Percentiles rank a stretch among this genome's conserved stretches.
Evolutionary conservation across 2,797 vertebrate species (phyloP).

Genomic region (Xiphophorus birchmanni): DNA sequence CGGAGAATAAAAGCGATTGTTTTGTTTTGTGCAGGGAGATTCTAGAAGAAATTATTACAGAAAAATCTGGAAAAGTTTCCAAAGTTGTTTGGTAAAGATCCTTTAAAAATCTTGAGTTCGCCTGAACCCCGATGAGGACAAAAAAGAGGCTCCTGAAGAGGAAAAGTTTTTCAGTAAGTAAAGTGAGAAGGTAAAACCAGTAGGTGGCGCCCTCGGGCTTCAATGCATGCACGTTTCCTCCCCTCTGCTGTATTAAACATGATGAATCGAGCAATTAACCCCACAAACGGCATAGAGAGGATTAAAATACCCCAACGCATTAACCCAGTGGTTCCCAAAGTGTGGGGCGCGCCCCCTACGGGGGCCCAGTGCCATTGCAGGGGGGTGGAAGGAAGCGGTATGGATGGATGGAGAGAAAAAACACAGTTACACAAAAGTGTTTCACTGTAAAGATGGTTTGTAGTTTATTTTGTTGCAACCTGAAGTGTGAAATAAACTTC

Average conservation of each 20-base stretch:
- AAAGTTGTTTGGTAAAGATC: not conserved
- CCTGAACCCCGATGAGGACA: slow-evolving; percentile 1
- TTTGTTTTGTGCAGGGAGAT: not conserved
- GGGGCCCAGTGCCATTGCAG: too few species aligned
- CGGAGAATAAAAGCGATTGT: not conserved
- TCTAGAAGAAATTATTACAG: not conserved
- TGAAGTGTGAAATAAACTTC: too few species aligned
- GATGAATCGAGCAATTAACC: slow-evolving; percentile 10
- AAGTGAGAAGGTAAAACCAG: slow-evolving; percentile 23
- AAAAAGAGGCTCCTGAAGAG: not conserved
- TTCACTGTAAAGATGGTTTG: too few species aligned
- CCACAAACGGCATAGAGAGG: not conserved
- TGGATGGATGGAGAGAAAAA: too few species aligned
- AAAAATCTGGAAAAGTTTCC: not conserved
- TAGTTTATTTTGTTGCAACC: too few species aligned
- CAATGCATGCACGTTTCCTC: slow-evolving; percentile 19
- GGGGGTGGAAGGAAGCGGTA: rapidly evolving
- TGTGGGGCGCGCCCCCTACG: too few species aligned
- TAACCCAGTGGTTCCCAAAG: too few species aligned
- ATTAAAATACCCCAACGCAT: not conserved
- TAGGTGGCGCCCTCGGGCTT: slow-evolving; percentile 47
- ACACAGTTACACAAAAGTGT: too few species aligned
- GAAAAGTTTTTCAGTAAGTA: slow-evolving; percentile 7
- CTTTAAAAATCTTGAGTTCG: not conserved
- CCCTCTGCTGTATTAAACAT: slow-evolving; percentile 30